These are phyloP conservation scores for Fragum sueziense DNA, from an alignment of 2,888 invertebrate species.

Conservation along the genomic window DNA sequence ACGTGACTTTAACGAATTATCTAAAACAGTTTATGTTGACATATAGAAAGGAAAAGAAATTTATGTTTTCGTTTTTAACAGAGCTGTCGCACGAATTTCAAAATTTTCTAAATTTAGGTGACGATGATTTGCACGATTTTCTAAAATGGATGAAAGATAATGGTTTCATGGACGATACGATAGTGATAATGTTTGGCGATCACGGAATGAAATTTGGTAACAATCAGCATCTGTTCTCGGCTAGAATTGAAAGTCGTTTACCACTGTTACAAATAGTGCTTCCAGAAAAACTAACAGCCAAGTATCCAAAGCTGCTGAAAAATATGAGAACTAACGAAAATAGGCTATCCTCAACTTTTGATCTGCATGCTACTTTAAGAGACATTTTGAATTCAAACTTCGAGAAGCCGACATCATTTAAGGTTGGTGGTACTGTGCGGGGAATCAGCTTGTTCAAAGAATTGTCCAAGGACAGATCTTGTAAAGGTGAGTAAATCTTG, in stretches of 20 bases:
- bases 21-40: conserved; percentile 84
- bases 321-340: conserved; percentile 86
- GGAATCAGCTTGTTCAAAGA: conserved; percentile 77
- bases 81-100: conserved; percentile 95
- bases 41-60: conserved; percentile 88
- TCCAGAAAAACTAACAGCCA: conserved; percentile 87
- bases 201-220: conserved; percentile 92
- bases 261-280: conserved; percentile 92
- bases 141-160: conserved; percentile 85
- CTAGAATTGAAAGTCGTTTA: conserved; percentile 93
- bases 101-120: conserved; percentile 89
- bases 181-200: conserved; percentile 95
- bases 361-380: conserved; percentile 90
- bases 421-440: conserved; percentile 60
- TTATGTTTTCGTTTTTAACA: conserved; percentile 92
- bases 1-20: conserved; percentile 82
- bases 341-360: conserved; percentile 92
- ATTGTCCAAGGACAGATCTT: conserved; percentile 88
- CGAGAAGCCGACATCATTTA: conserved; percentile 25
- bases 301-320: conserved; percentile 85
- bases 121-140: conserved; percentile 86
- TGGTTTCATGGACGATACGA: conserved; percentile 89
- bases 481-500: conserved; percentile 84
- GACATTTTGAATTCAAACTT: conserved; percentile 84
- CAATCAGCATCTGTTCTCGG: conserved; percentile 92